These are phyloP conservation scores for Tarsius wallacei DNA, from an alignment of 2,797 vertebrate species.

Conservation along the genomic window DNA sequence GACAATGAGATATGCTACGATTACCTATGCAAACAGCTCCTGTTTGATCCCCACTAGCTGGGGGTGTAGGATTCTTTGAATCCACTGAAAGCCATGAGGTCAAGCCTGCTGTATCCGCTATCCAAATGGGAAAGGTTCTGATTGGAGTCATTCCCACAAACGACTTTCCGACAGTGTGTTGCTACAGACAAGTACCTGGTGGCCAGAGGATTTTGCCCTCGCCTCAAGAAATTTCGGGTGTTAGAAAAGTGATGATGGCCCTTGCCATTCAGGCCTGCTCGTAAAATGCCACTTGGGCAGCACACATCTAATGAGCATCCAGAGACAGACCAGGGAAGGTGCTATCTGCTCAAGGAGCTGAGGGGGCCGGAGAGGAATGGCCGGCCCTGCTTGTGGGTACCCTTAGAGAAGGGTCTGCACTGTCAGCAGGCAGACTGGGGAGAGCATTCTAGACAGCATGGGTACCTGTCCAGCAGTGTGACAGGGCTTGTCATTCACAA, in stretches of 20 bases:
- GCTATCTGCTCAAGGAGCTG: too few relatives aligned
- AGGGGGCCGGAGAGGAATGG: background rate
- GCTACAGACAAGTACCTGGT: background rate
- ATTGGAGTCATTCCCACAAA: background rate
- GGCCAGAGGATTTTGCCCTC: background rate
- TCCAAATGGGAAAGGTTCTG: background rate
- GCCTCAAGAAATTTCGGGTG: background rate
- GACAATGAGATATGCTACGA: background rate
- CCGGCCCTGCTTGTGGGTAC: background rate
- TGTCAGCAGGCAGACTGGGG: background rate
- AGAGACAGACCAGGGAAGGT: too few relatives aligned
- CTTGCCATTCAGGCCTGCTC: constrained; percentile 11
- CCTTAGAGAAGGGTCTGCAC: background rate
- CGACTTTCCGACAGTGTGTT: background rate
- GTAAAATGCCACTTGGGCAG: background rate
- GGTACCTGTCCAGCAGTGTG: background rate
- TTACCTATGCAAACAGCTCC: background rate
- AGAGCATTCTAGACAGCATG: background rate
- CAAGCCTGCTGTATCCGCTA: background rate
- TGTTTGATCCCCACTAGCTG: background rate
- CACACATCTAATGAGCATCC: background rate
- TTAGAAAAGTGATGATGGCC: background rate
- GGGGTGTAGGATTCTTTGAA: background rate
- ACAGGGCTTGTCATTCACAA: background rate
- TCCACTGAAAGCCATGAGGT: background rate